These are phyloP conservation scores for Platyura marginata DNA, from an alignment of 1,140 invertebrate genomes.

Conservation along the genomic window DNA sequence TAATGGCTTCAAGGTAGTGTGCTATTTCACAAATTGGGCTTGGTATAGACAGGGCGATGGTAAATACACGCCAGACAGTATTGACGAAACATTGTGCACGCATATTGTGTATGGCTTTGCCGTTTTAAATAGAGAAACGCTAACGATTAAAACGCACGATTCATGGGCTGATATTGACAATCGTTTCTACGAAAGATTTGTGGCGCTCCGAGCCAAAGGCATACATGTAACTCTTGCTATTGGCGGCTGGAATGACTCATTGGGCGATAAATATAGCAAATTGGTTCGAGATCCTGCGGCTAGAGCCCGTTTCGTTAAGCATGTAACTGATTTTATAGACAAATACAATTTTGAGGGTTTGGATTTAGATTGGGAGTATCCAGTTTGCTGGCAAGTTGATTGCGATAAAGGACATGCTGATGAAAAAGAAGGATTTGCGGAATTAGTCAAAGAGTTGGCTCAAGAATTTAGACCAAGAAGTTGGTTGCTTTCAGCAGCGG, in stretches of 20 bases:
- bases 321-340: constrained; percentile 49
- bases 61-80: constrained; percentile 43
- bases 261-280: constrained; percentile 64
- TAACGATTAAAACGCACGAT: constrained; percentile 45
- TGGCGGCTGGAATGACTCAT: constrained; percentile 73
- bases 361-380: constrained; percentile 78
- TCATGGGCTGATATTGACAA: constrained; percentile 49
- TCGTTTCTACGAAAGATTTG: constrained; percentile 63
- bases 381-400: constrained; percentile 54
- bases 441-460: constrained; percentile 49
- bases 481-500: constrained; percentile 58
- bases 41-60: constrained; percentile 40
- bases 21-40: constrained; percentile 53
- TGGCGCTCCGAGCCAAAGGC: constrained; percentile 36
- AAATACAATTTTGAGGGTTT: constrained; percentile 68
- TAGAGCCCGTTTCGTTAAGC: constrained; percentile 44
- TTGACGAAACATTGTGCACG: constrained; percentile 47
- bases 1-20: constrained; percentile 38
- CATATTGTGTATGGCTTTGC: constrained; percentile 59
- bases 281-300: constrained; percentile 50
- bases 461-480: constrained; percentile 47
- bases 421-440: constrained; percentile 56
- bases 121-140: constrained; percentile 34
- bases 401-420: constrained; percentile 54
- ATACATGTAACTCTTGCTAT: constrained; percentile 38